These are phyloP conservation scores for Chironomus striatipennis DNA, from an alignment of 1,140 invertebrate genomes.

Conservation along the genomic window DNA sequence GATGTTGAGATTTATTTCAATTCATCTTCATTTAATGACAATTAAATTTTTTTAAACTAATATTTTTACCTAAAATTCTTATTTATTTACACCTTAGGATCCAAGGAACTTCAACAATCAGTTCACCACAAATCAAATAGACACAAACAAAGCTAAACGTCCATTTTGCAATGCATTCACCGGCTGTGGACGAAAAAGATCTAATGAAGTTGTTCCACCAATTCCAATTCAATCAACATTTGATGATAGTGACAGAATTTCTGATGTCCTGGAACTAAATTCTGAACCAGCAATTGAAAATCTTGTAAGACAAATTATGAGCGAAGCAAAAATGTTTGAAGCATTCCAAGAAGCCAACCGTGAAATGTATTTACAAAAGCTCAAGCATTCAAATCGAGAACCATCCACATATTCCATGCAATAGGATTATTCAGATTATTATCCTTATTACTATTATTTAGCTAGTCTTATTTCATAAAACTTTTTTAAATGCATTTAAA, in stretches of 20 bases:
- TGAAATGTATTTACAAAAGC: constrained; percentile 50
- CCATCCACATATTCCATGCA: neutral
- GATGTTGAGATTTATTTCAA: no score
- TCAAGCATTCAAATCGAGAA: constrained; percentile 30
- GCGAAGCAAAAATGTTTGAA: constrained; percentile 66
- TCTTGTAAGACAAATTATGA: constrained; percentile 61
- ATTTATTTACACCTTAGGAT: neutral
- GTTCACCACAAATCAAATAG: neutral
- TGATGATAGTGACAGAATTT: constrained; percentile 48
- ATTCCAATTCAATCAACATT: constrained; percentile 36
- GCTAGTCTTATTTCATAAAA: neutral
- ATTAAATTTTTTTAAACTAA: no score
- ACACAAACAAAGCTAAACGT: constrained; percentile 41
- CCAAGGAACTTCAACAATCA: neutral
- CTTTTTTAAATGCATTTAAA: neutral
- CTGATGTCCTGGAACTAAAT: constrained; percentile 52
- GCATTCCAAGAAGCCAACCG: constrained; percentile 63
- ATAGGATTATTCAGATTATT: neutral
- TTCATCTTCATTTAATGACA: no score
- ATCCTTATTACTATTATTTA: neutral
- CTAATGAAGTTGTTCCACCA: constrained; percentile 43
- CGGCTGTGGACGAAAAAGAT: constrained; percentile 58
- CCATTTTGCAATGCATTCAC: constrained; percentile 68
- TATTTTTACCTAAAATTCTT: no score
- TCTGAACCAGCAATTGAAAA: constrained; percentile 61